These are phyloP conservation scores for Xanthia togata DNA, from an alignment of 2,888 invertebrate genomes.

Conservation along the genomic window DNA sequence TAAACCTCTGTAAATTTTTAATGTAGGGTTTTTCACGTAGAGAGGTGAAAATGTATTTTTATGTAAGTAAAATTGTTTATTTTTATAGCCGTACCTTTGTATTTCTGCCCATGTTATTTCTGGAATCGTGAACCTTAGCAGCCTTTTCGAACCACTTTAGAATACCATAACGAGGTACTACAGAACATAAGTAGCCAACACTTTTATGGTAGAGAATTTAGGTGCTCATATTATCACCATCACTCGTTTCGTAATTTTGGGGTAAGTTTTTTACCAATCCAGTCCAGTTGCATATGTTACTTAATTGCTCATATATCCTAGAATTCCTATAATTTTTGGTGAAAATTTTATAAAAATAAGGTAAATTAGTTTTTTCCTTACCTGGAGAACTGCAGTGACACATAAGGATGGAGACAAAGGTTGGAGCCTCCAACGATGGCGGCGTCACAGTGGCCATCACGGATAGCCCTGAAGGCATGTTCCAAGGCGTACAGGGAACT, in stretches of 20 bases:
- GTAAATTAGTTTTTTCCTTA: slow-evolving; percentile 69
- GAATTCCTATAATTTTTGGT: too few species aligned
- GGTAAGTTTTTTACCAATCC: not conserved
- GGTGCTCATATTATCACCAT: not conserved
- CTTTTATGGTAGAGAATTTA: not conserved
- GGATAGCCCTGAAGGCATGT: slow-evolving; percentile 94
- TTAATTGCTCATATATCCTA: not conserved
- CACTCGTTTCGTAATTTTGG: not conserved
- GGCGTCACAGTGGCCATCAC: slow-evolving; percentile 95
- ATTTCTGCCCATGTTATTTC: not conserved
- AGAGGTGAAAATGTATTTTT: not conserved
- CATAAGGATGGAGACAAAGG: slow-evolving; percentile 96
- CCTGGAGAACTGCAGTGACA: slow-evolving; percentile 96
- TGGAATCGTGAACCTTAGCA: not conserved
- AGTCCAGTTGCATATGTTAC: not conserved
- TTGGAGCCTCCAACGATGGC: slow-evolving; percentile 97
- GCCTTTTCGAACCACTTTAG: too few species aligned
- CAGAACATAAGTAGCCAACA: not conserved
- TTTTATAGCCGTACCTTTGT: not conserved
- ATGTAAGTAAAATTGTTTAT: not conserved
- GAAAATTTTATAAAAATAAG: not conserved
- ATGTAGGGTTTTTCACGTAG: not conserved
- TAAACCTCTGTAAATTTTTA: slow-evolving; percentile 26
- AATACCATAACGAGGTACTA: not conserved
- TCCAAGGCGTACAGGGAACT: slow-evolving; percentile 97